These are phyloP conservation scores for Calonectris borealis DNA, from an alignment of 2,113 vertebrate species.

Conservation along the genomic window DNA sequence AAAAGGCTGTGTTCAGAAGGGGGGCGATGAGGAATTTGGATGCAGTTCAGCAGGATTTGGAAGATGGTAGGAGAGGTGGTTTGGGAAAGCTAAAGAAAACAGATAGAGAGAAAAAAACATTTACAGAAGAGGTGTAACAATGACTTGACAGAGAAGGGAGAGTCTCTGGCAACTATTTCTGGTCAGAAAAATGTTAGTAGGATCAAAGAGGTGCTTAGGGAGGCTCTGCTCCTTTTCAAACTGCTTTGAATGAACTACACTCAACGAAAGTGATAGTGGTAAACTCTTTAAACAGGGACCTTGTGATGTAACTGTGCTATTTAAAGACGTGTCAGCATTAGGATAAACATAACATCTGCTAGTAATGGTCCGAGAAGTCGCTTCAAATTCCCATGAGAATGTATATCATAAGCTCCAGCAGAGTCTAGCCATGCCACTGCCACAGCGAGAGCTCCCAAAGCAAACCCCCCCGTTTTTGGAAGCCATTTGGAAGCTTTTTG, in stretches of 20 bases:
- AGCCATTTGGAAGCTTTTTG: neutral
- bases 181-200: neutral
- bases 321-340: conserved; percentile 2
- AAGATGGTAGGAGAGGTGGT: neutral
- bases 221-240: neutral
- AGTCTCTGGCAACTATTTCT: neutral
- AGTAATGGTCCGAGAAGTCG: fast-evolving
- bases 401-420: neutral
- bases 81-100: neutral
- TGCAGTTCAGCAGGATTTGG: neutral
- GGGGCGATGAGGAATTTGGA: neutral
- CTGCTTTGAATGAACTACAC: neutral
- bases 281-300: neutral
- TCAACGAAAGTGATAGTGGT: neutral
- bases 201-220: neutral
- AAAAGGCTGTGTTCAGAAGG: neutral
- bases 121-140: neutral
- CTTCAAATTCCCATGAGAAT: neutral
- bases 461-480: neutral
- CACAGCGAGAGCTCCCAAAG: neutral
- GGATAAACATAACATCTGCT: conserved; percentile 15
- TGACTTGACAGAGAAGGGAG: neutral
- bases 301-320: neutral
- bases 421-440: neutral
- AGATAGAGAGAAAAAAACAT: neutral